Percentiles rank a stretch among this genome's conserved stretches.
phyloP scores from a whole-genome alignment of 2,888 invertebrate genomes.

The Machimus atricapillus region DNA sequence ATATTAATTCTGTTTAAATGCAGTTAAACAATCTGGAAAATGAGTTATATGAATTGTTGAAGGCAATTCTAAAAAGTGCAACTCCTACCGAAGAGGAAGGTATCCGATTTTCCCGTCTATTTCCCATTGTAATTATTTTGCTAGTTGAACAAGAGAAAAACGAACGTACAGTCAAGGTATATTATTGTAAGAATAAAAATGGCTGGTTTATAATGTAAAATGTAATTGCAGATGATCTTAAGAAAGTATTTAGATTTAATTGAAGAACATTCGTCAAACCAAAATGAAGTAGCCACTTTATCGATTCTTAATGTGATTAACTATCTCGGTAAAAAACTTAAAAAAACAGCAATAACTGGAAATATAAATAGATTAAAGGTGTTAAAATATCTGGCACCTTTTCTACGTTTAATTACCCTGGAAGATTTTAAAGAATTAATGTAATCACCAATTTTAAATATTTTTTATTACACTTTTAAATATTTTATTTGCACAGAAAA shows the following conservation, averaged over 20 bases:
- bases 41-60: neutral
- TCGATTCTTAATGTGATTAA: neutral
- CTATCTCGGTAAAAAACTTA: neutral
- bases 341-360: neutral
- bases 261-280: neutral
- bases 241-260: neutral
- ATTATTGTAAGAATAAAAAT: neutral
- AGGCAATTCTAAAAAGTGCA: neutral
- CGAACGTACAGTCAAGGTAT: neutral
- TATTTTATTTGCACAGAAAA: neutral
- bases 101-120: neutral
- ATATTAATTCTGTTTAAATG: neutral
- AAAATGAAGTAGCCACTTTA: neutral
- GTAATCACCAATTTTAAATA: neutral
- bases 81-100: neutral
- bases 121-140: neutral
- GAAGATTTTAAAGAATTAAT: neutral
- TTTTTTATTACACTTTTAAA: neutral
- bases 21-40: neutral
- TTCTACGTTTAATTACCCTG: neutral
- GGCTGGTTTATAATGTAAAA: neutral
- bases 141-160: neutral
- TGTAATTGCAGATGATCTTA: neutral
- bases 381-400: neutral
- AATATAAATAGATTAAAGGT: neutral